phyloP scores from a whole-genome alignment of 2,888 invertebrate genomes.

The Chrysolina americana region DNA sequence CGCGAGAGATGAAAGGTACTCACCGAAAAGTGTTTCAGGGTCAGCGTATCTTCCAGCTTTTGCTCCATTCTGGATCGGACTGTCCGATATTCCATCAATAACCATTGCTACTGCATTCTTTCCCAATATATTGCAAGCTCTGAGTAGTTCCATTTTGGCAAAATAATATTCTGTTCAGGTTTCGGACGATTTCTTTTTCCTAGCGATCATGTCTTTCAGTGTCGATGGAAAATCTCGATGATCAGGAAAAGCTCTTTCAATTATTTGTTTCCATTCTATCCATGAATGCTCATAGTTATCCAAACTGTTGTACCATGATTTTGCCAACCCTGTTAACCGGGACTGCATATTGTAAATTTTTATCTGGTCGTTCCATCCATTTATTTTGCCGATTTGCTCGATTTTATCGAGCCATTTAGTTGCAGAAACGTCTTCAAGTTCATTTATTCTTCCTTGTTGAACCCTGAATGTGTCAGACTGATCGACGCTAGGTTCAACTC shows the following conservation, averaged over 20 bases:
- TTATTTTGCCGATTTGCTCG: slow-evolving; percentile 28
- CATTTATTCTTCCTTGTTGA: slow-evolving; percentile 6
- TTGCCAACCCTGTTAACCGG: slow-evolving; percentile 23
- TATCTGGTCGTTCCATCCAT: slow-evolving; percentile 19
- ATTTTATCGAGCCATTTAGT: slow-evolving; percentile 37
- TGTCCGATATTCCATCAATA: background rate
- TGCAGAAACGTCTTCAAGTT: slow-evolving; percentile 7
- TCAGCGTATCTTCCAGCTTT: background rate
- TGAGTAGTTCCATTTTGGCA: background rate
- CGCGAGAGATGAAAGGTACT: background rate
- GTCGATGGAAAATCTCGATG: slow-evolving; percentile 39
- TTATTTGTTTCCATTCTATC: slow-evolving; percentile 34
- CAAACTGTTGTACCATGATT: slow-evolving; percentile 38
- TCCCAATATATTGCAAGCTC: background rate
- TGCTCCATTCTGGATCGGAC: background rate
- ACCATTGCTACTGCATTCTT: background rate
- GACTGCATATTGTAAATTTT: slow-evolving; percentile 37
- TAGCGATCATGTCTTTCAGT: slow-evolving; percentile 36
- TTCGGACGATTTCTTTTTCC: slow-evolving; percentile 33
- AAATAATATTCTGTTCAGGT: slow-evolving; percentile 26
- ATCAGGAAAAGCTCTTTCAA: slow-evolving; percentile 40
- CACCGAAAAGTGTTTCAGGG: background rate
- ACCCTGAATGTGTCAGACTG: background rate
- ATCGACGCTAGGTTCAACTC: too few species aligned
- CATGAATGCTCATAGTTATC: slow-evolving; percentile 37